Evolutionary conservation across 1,140 invertebrate genomes (phyloP), one percentile per base, ranked within the genome.

Genomic region (Diorhabda sublineata): DNA sequence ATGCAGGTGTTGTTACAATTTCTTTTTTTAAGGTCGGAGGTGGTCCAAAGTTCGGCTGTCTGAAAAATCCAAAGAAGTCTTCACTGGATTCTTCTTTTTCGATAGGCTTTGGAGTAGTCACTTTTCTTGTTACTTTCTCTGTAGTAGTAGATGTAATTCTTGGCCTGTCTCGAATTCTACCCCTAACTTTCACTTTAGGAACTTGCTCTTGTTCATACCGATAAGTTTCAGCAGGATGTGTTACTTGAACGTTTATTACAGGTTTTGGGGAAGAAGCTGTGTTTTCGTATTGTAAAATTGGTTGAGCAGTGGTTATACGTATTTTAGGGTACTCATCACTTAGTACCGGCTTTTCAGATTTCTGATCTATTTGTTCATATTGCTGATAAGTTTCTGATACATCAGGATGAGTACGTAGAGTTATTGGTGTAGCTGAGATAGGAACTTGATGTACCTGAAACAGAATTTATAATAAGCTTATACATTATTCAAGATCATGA

Each of bases 31-130:
- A 45, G 5, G 69, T 58, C n/a, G 57, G 44, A 58, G 69, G 66
- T 68, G 69, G 72, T 42, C 66, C 70, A 63, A 75, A 79, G 58
- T 64, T 74, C 42, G 80, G 79, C 45, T 70, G 67, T 61, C 78
- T 73, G 62, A 79, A 77, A 64, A 81, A 81, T 7, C 80, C 80
- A 70, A 77, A 81, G 59, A 78, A 80, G 66, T 81, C 80, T 61
- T 77, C 67, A 62, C 73, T 66, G 68, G 77, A 74, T 61, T 75
- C 66, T 42, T 68, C 58, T 6, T 42, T 59, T 8, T 47, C n/a
- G 66, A 69, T 43, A 6, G 65, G 61, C 73, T 64, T 47, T 57
- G 68, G 56, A n/a, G 73, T 75, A 9, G 70, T 74, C 7, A 63
- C 66, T n/a, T 72, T 70, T 43, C 73, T 77, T 6, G 75, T 71